These are phyloP conservation scores for Chaetura pelagica DNA, from an alignment of 2,113 vertebrate species.

Conservation along the genomic window DNA sequence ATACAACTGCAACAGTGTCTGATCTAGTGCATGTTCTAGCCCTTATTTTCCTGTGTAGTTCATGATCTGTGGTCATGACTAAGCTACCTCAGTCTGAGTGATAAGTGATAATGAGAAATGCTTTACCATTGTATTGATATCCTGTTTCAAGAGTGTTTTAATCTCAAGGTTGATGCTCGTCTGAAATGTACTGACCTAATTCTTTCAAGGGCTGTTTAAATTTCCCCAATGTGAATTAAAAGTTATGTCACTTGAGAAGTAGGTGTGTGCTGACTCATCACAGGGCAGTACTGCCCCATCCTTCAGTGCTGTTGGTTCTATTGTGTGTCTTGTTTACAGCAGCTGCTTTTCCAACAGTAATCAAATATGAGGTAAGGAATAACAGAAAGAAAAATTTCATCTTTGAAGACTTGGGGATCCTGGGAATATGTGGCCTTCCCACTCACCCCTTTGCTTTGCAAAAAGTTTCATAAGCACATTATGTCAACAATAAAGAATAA, in stretches of 20 bases:
- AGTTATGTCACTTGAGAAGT: not conserved
- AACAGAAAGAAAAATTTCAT: not conserved
- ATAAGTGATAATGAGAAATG: not conserved
- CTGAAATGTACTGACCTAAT: not conserved
- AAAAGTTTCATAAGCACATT: not conserved
- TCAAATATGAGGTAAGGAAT: not conserved
- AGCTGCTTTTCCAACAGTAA: not conserved
- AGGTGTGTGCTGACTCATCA: not conserved
- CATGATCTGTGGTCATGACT: not conserved
- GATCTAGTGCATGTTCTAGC: not conserved
- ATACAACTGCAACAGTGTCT: not conserved
- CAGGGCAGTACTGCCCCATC: not conserved
- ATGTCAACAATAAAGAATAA: not conserved
- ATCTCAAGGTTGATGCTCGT: not conserved
- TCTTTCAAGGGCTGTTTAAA: not conserved
- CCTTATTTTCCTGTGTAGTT: not conserved
- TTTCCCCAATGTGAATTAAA: not conserved
- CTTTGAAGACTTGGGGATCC: not conserved
- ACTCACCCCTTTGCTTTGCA: not conserved
- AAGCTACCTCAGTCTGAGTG: not conserved
- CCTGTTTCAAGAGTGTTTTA: not conserved
- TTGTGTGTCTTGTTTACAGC: not conserved
- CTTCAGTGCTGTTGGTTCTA: not conserved
- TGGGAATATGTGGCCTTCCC: not conserved
- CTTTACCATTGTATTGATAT: rapidly evolving